Base-by-base conservation (phyloP, 2,797 vertebrate genomes). In the Clarias pachynema region DNA sequence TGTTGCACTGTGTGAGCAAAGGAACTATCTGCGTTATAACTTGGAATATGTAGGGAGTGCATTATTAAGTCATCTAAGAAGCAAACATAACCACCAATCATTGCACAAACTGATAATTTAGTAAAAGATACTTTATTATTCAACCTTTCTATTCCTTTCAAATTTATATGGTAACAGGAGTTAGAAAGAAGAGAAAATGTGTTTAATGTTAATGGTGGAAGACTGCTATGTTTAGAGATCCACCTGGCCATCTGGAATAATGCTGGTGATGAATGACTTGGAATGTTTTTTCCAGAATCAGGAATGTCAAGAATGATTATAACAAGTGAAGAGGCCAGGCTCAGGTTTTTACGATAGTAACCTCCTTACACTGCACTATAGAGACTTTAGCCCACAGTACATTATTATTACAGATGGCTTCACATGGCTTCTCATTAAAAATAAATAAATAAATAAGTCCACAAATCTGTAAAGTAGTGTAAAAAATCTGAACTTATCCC, bases 1-100 rank as follows among this genome's bases (percentile, higher is more conserved):
- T 94, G 94, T 91, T 92, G 86, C 79, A 40, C 79, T 83, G 80
- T 88, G 84, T 72, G 84, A 72, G 85, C 31, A 34, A 81, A 85
- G 59, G 69, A 86, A 88, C 86, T 89, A n/a, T n/a, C n/a, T n/a
- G 40, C 24, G 29, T 80, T 44, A 63, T 79, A 49, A 62, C 22
- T 62, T 62, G 24, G 18, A 57, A 63, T 49, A 63, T 65, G 24
- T 65, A 44, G 15, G 3, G 6, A 40, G 34, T 18, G 34, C 34
- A n/a, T 26, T 60, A 37, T 40, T 44, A 60, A 34, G 65, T 82
- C 56, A 72, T 72, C 31, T 37, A 9, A n/a, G 37, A 34, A 56
- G 18, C 10, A 59, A 6, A 56, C 22, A 65, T 15, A 7, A 4
- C 18, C 56, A 60, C 18, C 56, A 60, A 60, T 78, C 56, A 78